phyloP scores from a whole-genome alignment of 30 jellyfish, hydroid and myxozoan genomes.

The Aurelia sp. region DNA sequence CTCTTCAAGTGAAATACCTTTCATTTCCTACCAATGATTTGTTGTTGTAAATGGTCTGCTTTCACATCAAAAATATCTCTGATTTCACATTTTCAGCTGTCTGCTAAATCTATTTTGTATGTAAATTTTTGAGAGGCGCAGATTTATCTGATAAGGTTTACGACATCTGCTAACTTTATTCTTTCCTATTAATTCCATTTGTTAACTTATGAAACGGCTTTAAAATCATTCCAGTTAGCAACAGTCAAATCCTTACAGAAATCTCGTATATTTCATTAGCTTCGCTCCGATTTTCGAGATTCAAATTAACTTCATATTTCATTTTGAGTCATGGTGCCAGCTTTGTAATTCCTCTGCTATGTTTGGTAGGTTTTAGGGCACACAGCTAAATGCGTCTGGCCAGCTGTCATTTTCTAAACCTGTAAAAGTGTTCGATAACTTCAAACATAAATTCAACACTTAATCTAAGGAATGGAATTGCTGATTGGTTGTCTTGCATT shows the following conservation, averaged over 20 bases:
- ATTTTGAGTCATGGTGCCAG: too few species aligned
- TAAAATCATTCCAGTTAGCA: neutral
- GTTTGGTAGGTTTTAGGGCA: too few species aligned
- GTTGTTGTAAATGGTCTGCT: neutral
- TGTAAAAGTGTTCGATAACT: too few species aligned
- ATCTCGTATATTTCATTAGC: neutral
- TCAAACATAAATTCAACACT: too few species aligned
- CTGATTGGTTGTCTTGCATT: too few species aligned
- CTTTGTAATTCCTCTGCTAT: too few species aligned
- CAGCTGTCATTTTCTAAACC: too few species aligned
- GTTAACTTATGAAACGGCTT: slow-evolving; percentile 6
- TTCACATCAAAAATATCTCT: slow-evolving; percentile 6
- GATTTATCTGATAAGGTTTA: slow-evolving; percentile 37
- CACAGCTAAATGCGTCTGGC: too few species aligned
- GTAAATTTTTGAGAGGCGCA: slow-evolving; percentile 65
- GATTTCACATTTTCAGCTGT: slow-evolving; percentile 27
- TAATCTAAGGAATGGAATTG: too few species aligned
- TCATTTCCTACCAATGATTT: slow-evolving; percentile 16
- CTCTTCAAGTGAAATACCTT: neutral
- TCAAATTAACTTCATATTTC: too few species aligned
- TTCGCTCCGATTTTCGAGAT: too few species aligned
- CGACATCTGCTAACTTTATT: slow-evolving; percentile 1
- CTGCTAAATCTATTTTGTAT: neutral
- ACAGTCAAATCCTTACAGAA: neutral
- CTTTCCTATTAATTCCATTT: neutral